These are phyloP conservation scores for Listrodromus nycthemerus DNA, from an alignment of 2,888 invertebrate species.

Conservation along the genomic window DNA sequence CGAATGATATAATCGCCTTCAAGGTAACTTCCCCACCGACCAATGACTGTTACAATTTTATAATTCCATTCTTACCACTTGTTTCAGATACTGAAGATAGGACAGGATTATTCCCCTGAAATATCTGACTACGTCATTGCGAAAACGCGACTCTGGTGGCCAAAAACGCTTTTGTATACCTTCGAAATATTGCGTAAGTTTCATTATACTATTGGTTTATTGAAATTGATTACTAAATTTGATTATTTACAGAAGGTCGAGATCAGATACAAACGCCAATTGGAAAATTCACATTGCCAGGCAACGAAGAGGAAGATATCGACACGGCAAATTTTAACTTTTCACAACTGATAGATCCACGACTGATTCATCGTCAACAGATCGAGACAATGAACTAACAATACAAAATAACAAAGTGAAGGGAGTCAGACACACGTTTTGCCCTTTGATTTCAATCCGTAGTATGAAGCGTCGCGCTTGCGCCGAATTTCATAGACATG, in stretches of 20 bases:
- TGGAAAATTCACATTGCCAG: constrained; percentile 65
- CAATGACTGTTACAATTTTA: not conserved
- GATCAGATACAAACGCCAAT: constrained; percentile 62
- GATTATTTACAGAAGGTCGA: constrained; percentile 56
- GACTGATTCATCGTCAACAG: constrained; percentile 62
- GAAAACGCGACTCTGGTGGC: constrained; percentile 72
- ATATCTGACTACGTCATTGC: constrained; percentile 82
- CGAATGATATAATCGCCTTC: constrained; percentile 73
- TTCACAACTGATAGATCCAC: constrained; percentile 65
- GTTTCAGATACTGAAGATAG: constrained; percentile 82
- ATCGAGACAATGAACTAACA: not conserved
- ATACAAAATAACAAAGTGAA: not conserved
- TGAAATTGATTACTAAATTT: not conserved
- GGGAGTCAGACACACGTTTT: not conserved
- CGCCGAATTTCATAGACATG: not conserved
- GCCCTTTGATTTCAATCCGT: constrained; percentile 5
- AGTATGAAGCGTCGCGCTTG: not conserved
- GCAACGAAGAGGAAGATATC: constrained; percentile 9
- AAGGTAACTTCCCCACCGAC: constrained; percentile 68
- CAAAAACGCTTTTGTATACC: constrained; percentile 60
- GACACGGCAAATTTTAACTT: constrained; percentile 53
- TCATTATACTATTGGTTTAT: not conserved
- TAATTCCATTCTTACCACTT: constrained; percentile 49
- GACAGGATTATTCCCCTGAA: constrained; percentile 82
- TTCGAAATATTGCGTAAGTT: constrained; percentile 67